Percentiles rank a stretch among this genome's conserved stretches.
phyloP scores from a whole-genome alignment of 2,113 vertebrate genomes.

The Brachypteracias leptosomus region DNA sequence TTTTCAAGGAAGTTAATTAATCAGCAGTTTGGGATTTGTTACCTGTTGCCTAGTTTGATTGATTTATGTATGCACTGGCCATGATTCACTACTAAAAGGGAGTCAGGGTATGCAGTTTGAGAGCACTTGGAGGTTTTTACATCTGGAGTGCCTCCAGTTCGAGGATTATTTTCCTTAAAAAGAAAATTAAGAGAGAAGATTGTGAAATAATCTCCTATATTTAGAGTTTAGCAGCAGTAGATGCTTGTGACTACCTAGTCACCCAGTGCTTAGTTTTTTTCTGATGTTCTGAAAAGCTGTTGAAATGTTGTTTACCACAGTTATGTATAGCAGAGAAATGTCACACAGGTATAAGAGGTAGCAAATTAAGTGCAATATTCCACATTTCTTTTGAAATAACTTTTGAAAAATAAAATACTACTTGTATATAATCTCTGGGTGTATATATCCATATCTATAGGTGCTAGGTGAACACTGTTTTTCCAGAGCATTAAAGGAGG shows the following conservation, averaged over 20 bases:
- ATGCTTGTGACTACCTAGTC: not conserved
- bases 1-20: slow-evolving; percentile 8
- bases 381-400: not conserved
- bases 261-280: not conserved
- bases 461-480: not conserved
- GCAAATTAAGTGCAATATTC: not conserved
- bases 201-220: not conserved
- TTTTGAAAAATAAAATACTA: not conserved
- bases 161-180: slow-evolving; percentile 17
- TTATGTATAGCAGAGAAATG: slow-evolving; percentile 1
- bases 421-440: not conserved
- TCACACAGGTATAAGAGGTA: not conserved
- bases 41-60: not conserved
- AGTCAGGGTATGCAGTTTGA: not conserved
- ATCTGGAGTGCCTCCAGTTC: not conserved
- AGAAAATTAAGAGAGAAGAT: not conserved
- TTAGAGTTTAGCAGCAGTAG: not conserved
- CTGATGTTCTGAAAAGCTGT: not conserved
- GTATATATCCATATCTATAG: fast-evolving
- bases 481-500: not conserved
- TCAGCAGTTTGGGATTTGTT: slow-evolving; percentile 12
- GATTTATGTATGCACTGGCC: not conserved
- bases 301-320: not conserved
- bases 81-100: not conserved
- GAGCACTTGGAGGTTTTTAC: not conserved